phyloP scores from a whole-genome alignment of 2,113 vertebrate genomes.

The Myiagra hebetior region DNA sequence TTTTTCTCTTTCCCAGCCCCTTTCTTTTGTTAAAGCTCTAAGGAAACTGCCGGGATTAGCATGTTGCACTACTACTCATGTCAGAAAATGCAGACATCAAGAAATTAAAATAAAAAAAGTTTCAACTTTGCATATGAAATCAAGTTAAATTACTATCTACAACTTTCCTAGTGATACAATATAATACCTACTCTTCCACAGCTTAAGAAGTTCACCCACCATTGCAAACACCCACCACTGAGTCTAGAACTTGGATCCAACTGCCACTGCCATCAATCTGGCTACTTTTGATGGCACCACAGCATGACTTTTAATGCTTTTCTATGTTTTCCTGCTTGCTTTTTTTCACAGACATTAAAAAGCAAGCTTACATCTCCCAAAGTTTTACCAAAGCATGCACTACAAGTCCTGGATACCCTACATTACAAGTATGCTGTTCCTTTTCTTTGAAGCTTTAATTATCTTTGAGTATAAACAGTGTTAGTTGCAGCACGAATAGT shows the following conservation, averaged over 20 bases:
- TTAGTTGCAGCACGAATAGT: not conserved
- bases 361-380: not conserved
- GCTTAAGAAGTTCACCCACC: not conserved
- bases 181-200: not conserved
- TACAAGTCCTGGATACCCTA: not conserved
- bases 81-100: not conserved
- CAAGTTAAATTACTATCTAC: not conserved
- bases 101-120: not conserved
- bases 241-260: not conserved
- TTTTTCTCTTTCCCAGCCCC: not conserved
- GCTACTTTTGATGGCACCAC: not conserved
- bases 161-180: not conserved
- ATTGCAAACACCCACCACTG: not conserved
- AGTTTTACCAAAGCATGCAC: not conserved
- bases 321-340: not conserved
- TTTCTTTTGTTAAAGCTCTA: not conserved
- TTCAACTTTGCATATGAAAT: not conserved
- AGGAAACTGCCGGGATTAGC: not conserved
- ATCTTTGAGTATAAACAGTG: not conserved
- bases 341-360: not conserved
- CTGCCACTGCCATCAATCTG: not conserved
- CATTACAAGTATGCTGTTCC: not conserved
- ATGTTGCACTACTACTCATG: not conserved
- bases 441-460: not conserved
- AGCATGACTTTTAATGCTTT: not conserved